Evolutionary conservation across 2,888 invertebrate genomes (phyloP).

Genomic region (Chalcis sispes): DNA sequence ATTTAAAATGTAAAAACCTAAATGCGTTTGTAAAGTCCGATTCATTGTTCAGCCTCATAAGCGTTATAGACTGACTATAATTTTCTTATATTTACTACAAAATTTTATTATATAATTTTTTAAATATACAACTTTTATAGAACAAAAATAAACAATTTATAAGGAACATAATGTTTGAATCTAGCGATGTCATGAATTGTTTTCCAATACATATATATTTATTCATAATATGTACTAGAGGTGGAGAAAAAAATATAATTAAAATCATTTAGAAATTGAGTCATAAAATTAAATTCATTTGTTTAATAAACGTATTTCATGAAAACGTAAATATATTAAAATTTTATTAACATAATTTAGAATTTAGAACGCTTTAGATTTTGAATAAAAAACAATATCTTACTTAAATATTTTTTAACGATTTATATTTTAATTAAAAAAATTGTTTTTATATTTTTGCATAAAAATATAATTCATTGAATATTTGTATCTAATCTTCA

Average conservation of each 20-base stretch:
- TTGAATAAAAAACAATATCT: neutral
- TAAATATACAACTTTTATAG: conserved; percentile 24
- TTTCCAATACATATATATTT: neutral
- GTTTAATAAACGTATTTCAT: neutral
- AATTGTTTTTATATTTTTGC: too few relatives aligned
- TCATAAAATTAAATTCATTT: neutral
- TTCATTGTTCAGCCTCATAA: conserved; percentile 15
- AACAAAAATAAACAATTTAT: conserved; percentile 8
- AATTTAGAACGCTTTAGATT: conserved; percentile 15
- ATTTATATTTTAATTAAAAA: neutral
- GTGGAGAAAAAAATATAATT: neutral
- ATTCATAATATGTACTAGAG: neutral
- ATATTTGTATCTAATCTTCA: too few relatives aligned
- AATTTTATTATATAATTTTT: conserved; percentile 17
- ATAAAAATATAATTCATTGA: too few relatives aligned
- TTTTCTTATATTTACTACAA: neutral
- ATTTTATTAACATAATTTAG: conserved; percentile 4
- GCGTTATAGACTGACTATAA: conserved; percentile 10
- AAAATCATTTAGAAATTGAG: neutral
- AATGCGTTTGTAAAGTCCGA: conserved; percentile 23
- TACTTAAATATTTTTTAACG: neutral
- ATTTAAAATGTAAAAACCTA: conserved; percentile 42
- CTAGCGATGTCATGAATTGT: conserved; percentile 21
- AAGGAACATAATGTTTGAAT: conserved; percentile 19
- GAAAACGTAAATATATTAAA: neutral